Base-by-base conservation (phyloP, 1,140 invertebrate species). In the Apis laboriosa region DNA sequence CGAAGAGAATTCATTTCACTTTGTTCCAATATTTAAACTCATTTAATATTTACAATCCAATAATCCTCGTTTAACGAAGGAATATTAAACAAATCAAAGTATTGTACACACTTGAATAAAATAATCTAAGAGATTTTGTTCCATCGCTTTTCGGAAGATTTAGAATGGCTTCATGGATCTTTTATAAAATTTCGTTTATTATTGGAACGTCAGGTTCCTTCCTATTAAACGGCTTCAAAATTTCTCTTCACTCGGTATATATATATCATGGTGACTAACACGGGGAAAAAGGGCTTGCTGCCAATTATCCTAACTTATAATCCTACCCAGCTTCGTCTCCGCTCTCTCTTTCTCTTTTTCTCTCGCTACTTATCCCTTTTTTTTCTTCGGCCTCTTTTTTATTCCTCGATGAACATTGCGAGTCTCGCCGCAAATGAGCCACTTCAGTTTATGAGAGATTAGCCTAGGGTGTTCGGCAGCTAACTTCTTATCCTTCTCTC, bases 341-440 rank as follows among this genome's bases (percentile, higher is more conserved):
- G 64, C 43, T 58, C 74, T 79, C 55, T 63, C 13, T 72, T 53
- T 73, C 82, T 34, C 61, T 80, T 49, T 34, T 24, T 64, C 70
- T 78, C 49, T 80, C 49, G 79, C 43, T 53, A 63, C 76, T 70
- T 79, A 24, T 78, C 51, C 51, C 21, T 61, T 34, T 67, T 34
- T 67, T 53, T 51, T 74, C 28, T 76, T 51, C 58, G 0, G 51
- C 49, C 70, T 7, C 11, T 63, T 51, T 64, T 53, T 63, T 61
- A 67, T 60, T 83, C 56, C 80, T 83, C 83, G 72, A 83, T 78
- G 74, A 77, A 72, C 76, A 60, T 77, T 77, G 66, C 67, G 77
- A 70, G 79, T 84, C 72, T 60, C 24, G 72, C 79, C 79, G 73
- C 83, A 84, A 84, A 84, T 82, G 79, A 84, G 83, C 83, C 73